A percentile compares a stretch with the other conserved stretches of the same genome.
These are phyloP conservation scores for Coryphaenoides rupestris DNA, from an alignment of 2,113 vertebrate genomes.

Conservation along the genomic window DNA sequence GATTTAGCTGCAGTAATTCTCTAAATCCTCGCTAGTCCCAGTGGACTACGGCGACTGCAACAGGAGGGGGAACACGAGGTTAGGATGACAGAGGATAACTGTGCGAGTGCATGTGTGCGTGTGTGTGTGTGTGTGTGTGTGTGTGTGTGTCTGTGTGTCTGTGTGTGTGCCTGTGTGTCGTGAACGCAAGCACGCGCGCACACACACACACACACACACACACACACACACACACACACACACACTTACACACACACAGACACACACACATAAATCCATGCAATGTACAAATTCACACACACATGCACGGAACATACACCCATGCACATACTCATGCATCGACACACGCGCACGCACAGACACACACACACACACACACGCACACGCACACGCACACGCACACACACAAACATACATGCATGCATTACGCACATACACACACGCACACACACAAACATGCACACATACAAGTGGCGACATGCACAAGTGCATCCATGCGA, in stretches of 20 bases:
- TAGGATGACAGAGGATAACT: slow-evolving; percentile 28
- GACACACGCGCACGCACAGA: not conserved
- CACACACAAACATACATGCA: not conserved
- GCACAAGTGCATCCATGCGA: too few species aligned
- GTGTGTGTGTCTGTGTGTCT: not conserved
- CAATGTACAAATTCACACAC: not conserved
- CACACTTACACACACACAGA: slow-evolving; percentile 5
- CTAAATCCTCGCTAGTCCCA: slow-evolving; percentile 62
- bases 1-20: slow-evolving; percentile 64
- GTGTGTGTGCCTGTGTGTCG: not conserved
- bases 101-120: not conserved
- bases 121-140: too few species aligned
- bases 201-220: not conserved
- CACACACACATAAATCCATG: not conserved
- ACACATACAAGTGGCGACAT: not conserved
- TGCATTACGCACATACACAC: not conserved
- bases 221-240: not conserved
- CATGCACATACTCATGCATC: not conserved
- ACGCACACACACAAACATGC: not conserved
- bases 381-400: not conserved
- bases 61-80: slow-evolving; percentile 18
- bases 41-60: slow-evolving; percentile 35
- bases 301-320: too few species aligned
- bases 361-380: not conserved
- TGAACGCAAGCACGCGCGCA: not conserved